Percentiles rank a stretch among this genome's conserved stretches.
Evolutionary conservation across 2,888 invertebrate genomes (phyloP).

Genomic region (Ctenicera cuprea): DNA sequence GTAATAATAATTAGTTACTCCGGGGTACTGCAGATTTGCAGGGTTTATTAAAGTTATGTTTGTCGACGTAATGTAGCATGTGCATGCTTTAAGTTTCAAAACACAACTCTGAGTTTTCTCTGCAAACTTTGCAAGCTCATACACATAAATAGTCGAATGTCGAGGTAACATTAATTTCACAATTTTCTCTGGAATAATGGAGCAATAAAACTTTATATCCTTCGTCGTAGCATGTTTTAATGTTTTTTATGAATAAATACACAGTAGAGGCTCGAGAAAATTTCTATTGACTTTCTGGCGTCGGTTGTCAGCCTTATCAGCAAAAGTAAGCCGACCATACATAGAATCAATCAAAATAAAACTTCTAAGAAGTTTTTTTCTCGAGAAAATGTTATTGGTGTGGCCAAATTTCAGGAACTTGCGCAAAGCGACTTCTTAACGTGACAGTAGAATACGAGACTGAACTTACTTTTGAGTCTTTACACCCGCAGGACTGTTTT

Average conservation of each 20-base stretch:
- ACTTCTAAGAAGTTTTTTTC: too few species aligned
- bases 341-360: too few species aligned
- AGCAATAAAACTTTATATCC: conserved; percentile 20
- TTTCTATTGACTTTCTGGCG: too few species aligned
- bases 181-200: conserved; percentile 20
- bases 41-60: background rate
- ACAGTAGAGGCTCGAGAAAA: background rate
- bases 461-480: too few species aligned
- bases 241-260: conserved; percentile 16
- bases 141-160: conserved; percentile 6
- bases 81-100: background rate
- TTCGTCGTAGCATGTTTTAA: background rate
- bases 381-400: too few species aligned
- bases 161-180: conserved; percentile 18
- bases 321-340: too few species aligned
- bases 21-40: background rate
- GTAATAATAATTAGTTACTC: background rate
- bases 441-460: too few species aligned
- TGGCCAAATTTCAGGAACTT: too few species aligned
- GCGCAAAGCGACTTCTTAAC: too few species aligned
- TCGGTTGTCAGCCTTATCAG: too few species aligned
- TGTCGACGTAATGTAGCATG: background rate
- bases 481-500: too few species aligned
- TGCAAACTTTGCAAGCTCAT: background rate
- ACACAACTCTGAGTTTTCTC: background rate